These are phyloP conservation scores for Sebastes alutus DNA, from an alignment of 2,797 vertebrate genomes.

Conservation along the genomic window DNA sequence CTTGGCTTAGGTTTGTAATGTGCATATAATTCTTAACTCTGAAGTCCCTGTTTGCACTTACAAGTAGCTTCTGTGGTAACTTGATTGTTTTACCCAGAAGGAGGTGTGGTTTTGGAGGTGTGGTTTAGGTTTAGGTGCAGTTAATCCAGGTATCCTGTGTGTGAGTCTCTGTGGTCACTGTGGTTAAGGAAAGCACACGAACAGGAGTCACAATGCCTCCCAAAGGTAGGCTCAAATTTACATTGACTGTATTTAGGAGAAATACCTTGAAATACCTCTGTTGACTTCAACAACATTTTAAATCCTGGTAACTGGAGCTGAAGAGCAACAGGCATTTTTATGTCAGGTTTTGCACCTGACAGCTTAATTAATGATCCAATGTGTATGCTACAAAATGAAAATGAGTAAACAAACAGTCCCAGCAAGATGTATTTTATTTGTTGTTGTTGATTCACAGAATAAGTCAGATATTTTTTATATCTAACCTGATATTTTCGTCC, in stretches of 20 bases:
- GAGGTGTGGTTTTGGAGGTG: too few species aligned
- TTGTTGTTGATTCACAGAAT: not conserved
- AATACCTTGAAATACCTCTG: not conserved
- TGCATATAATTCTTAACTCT: not conserved
- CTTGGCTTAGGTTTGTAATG: not conserved
- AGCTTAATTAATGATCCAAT: not conserved
- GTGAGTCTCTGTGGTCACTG: not conserved
- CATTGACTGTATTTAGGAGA: too few species aligned
- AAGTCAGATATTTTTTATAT: not conserved
- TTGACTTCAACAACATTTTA: not conserved
- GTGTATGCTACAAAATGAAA: too few species aligned
- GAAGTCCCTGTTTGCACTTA: not conserved
- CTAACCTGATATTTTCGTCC: not conserved
- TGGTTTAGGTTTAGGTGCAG: conserved; percentile 11
- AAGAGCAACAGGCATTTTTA: too few species aligned
- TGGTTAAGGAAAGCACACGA: not conserved
- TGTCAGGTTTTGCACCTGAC: not conserved
- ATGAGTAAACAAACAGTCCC: not conserved
- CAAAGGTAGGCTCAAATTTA: conserved; percentile 19
- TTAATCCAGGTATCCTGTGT: not conserved
- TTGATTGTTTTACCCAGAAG: not conserved
- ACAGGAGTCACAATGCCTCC: conserved; percentile 6
- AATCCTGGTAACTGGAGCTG: too few species aligned
- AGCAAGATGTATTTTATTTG: too few species aligned
- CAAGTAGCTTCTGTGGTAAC: too few species aligned